Evolutionary conservation across 2,888 invertebrate genomes (phyloP).

Genomic region (Xiphydria camelus): DNA sequence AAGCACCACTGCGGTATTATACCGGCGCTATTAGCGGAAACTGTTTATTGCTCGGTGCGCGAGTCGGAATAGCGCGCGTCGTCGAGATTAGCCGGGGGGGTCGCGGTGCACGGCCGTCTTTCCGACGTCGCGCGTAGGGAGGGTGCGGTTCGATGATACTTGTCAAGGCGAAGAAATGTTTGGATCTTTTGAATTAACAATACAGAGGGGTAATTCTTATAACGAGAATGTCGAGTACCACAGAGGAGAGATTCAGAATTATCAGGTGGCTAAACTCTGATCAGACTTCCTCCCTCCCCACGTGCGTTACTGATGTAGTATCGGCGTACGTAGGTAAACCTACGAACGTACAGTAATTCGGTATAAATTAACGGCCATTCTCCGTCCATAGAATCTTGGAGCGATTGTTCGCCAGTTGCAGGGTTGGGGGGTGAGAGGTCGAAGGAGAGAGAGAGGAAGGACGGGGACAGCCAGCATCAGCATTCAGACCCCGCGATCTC

Average conservation of each 20-base stretch:
- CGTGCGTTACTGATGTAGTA: too few species aligned
- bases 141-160: too few species aligned
- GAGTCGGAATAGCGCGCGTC: slow-evolving; percentile 46
- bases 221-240: too few species aligned
- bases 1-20: slow-evolving; percentile 24
- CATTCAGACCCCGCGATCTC: slow-evolving; percentile 23
- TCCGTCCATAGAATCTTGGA: slow-evolving; percentile 37
- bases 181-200: too few species aligned
- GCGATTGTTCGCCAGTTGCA: slow-evolving; percentile 35
- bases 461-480: slow-evolving; percentile 38
- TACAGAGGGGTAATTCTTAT: too few species aligned
- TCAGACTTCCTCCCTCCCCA: too few species aligned
- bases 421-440: background rate
- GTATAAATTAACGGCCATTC: slow-evolving; percentile 37
- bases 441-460: background rate
- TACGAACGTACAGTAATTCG: slow-evolving; percentile 10
- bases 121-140: background rate
- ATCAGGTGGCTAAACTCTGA: too few species aligned
- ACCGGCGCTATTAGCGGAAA: slow-evolving; percentile 47
- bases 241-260: too few species aligned
- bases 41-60: slow-evolving; percentile 50
- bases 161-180: too few species aligned
- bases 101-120: background rate
- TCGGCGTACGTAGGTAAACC: too few species aligned
- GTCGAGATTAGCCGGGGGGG: slow-evolving; percentile 35